Evolutionary conservation across 2,888 invertebrate genomes (phyloP), one percentile per base, ranked within the genome.

Genomic region (Luffia ferchaultella): DNA sequence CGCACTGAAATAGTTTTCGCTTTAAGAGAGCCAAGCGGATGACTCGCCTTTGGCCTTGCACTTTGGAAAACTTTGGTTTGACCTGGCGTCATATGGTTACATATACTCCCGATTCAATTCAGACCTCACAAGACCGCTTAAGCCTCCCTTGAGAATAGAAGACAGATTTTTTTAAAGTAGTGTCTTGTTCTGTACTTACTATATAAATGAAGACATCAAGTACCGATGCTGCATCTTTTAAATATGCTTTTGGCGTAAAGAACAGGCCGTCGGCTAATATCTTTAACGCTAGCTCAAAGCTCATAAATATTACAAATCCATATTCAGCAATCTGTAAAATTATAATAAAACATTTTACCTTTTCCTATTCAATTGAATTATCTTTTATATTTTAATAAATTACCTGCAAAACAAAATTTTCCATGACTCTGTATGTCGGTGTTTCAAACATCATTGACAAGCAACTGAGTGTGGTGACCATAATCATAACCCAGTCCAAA

Each of bases 371-470:
- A 9, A 9, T 42, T n/a, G 3, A n/a, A 16, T 42, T n/a, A 17
- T n/a, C 3, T 16, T 16, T 42, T 42, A 42, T 42, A 30, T 7
- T 30, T 7, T 9, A 19, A 19, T 20, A 18, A 20, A 20, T 53
- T 60, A 83, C 85, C 76, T 97, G 96, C 45, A 98, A 78, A 18
- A 92, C 91, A n/a, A 93, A 91, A 59, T 96, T 92, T 65, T 98
- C 94, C 94, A 97, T 97, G 17, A 99, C 94, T 53, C 98, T 88
- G 65, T 92, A 91, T 50, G 89, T 89, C 0, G 99, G 98, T 0
- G 96, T 98, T 80, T 99, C 99, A 67, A 98, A 96, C 93, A 98
- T 96, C 98, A 99, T 98, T 0, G 98, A 98, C 49, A 97, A 89
- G 70, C 98, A 99, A 0, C 98, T 98, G 12, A 98, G 82, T 0